A percentile compares a stretch with the other conserved stretches of the same genome.
phyloP scores from a whole-genome alignment of 2,888 invertebrate species.

The Baccha elongata region DNA sequence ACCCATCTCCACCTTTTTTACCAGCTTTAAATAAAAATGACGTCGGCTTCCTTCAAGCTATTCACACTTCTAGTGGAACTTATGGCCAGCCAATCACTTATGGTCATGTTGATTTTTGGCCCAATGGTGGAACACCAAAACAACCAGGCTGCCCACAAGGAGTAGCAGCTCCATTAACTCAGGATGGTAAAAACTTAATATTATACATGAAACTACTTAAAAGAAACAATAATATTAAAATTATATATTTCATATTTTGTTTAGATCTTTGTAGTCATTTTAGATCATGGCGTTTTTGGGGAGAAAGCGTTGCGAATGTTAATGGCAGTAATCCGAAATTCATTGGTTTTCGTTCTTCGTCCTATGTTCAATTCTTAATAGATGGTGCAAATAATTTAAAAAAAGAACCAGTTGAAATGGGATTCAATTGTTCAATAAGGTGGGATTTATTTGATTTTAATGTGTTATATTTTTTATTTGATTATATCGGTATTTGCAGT shows the following conservation, averaged over 20 bases:
- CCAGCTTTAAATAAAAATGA: constrained; percentile 34
- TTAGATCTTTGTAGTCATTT: constrained; percentile 63
- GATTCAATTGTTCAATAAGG: constrained; percentile 49
- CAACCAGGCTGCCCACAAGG: constrained; percentile 62
- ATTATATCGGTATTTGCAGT: constrained; percentile 2
- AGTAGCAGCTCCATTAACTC: constrained; percentile 43
- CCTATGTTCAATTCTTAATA: constrained; percentile 26
- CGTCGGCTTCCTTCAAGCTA: constrained; percentile 49
- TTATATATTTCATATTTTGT: background rate
- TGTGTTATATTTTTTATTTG: background rate
- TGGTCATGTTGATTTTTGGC: constrained; percentile 66
- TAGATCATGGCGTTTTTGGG: constrained; percentile 60
- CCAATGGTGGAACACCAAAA: constrained; percentile 54
- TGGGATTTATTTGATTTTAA: background rate
- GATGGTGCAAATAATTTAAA: constrained; percentile 22
- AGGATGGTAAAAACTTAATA: constrained; percentile 33
- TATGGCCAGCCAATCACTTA: constrained; percentile 42
- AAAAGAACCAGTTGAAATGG: constrained; percentile 46
- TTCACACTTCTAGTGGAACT: constrained; percentile 57
- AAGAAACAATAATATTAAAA: background rate
- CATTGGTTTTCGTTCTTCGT: constrained; percentile 21
- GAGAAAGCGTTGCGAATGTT: constrained; percentile 48
- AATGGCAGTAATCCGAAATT: constrained; percentile 27
- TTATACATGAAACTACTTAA: background rate
- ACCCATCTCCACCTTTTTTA: background rate